These are phyloP conservation scores for Benitochromis conjunctus DNA, from an alignment of 2,113 vertebrate genomes.

Conservation along the genomic window DNA sequence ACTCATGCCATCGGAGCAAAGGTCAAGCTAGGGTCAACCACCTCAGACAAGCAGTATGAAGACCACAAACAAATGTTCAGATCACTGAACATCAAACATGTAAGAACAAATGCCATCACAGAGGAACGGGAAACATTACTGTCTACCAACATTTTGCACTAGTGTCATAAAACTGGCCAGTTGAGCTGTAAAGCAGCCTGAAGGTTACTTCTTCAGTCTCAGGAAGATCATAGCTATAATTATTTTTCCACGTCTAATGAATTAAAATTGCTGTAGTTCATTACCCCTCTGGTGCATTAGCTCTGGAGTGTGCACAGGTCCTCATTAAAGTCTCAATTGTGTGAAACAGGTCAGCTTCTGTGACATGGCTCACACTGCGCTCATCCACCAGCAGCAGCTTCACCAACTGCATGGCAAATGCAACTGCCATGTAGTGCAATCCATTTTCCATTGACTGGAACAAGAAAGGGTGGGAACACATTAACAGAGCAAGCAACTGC, in stretches of 20 bases:
- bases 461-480: background rate
- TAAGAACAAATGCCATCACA: background rate
- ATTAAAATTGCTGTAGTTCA: background rate
- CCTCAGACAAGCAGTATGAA: background rate
- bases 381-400: slow-evolving; percentile 97
- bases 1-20: background rate
- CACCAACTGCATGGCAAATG: slow-evolving; percentile 97
- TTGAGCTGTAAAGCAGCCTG: background rate
- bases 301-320: slow-evolving; percentile 97
- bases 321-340: slow-evolving; percentile 99
- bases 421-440: slow-evolving; percentile 98
- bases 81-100: background rate
- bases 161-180: background rate
- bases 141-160: background rate
- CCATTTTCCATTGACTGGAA: slow-evolving; percentile 97
- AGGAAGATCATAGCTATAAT: background rate
- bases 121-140: background rate
- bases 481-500: background rate
- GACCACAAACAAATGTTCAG: background rate
- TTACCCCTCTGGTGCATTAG: slow-evolving; percentile 97
- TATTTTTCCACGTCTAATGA: background rate
- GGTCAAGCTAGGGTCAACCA: background rate
- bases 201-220: accelerated
- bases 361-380: slow-evolving; percentile 91
- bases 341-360: slow-evolving; percentile 96